Evolutionary conservation across 2,797 vertebrate species (phyloP).

Genomic region (Pseudomugil gertrudae): DNA sequence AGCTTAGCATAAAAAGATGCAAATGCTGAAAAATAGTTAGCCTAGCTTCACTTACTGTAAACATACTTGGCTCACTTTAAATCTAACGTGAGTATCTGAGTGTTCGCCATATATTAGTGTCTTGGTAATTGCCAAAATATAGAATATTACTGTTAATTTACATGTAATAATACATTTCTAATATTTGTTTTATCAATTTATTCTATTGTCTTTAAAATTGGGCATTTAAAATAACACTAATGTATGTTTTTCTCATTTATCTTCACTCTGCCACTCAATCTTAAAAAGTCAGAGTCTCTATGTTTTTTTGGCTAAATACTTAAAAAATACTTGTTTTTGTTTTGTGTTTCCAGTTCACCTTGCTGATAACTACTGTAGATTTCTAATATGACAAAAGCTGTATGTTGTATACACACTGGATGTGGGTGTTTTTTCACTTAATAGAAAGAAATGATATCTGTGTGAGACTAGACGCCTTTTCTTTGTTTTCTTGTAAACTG

Average conservation of each 20-base stretch:
- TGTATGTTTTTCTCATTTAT: not conserved
- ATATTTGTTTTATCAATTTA: not conserved
- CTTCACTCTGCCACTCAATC: no score
- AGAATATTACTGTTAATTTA: not conserved
- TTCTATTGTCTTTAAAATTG: not conserved
- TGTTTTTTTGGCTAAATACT: not conserved
- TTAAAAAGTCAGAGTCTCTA: not conserved
- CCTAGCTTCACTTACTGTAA: not conserved
- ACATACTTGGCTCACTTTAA: no score
- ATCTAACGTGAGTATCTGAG: no score
- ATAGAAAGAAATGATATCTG: constrained; percentile 47
- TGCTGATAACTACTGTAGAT: not conserved
- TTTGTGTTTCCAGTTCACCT: not conserved
- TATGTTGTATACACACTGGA: constrained; percentile 2
- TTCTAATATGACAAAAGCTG: not conserved
- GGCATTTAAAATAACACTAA: not conserved
- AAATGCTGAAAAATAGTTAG: not conserved
- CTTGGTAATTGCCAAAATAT: not conserved
- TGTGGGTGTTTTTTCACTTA: constrained; percentile 27
- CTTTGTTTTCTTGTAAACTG: constrained; percentile 16
- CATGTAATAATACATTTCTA: not conserved
- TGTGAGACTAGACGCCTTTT: constrained; percentile 58
- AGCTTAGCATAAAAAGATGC: not conserved
- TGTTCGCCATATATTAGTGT: no score
- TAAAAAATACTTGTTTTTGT: not conserved